Evolutionary conservation across 2,797 vertebrate species (phyloP).

Genomic region (Lemur catta): DNA sequence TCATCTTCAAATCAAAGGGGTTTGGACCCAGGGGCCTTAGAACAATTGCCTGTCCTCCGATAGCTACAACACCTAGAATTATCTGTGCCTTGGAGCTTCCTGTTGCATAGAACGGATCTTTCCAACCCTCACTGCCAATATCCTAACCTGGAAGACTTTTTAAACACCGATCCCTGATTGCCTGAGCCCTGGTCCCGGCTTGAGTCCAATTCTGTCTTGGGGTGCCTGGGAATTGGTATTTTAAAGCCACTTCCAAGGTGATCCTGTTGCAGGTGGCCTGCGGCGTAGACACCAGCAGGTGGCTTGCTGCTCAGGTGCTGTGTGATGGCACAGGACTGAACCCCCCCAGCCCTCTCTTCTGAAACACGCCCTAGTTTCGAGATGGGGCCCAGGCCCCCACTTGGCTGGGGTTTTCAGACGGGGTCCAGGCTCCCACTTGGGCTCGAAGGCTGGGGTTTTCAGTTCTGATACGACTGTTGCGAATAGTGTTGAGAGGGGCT

Average conservation of each 20-base stretch:
- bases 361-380: not conserved
- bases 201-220: not conserved
- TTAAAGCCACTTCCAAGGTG: not conserved
- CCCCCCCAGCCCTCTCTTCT: not conserved
- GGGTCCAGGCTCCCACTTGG: rapidly evolving
- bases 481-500: not conserved
- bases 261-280: not conserved
- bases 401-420: not conserved
- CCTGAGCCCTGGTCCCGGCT: not conserved
- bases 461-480: not conserved
- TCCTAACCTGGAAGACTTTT: not conserved
- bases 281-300: rapidly evolving
- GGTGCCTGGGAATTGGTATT: not conserved
- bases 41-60: not conserved
- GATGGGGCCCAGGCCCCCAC: rapidly evolving
- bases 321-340: rapidly evolving
- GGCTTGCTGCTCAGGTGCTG: not conserved
- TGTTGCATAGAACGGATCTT: not conserved
- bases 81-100: not conserved
- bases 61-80: not conserved
- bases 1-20: not conserved
- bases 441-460: not conserved
- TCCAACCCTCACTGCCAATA: not conserved
- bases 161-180: not conserved
- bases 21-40: not conserved